A percentile compares a stretch with the other conserved stretches of the same genome.
phyloP scores from a whole-genome alignment of 2,113 vertebrate genomes.

The Acanthochromis polyacanthus region DNA sequence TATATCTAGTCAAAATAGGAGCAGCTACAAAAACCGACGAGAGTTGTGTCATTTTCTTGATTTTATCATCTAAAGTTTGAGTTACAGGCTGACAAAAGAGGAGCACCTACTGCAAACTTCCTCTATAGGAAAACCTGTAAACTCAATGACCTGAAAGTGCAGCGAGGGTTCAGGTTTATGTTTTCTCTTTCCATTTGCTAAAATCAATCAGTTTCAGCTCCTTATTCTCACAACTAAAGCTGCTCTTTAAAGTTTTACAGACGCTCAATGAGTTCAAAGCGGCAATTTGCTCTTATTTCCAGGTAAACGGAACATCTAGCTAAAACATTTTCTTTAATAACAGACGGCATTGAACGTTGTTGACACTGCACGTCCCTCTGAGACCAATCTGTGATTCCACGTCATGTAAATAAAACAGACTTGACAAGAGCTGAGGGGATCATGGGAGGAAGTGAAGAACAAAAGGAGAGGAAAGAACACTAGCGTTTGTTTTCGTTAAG shows the following conservation, averaged over 20 bases:
- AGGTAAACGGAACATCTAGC: background rate
- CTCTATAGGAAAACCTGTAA: too few species aligned
- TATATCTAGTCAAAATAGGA: background rate
- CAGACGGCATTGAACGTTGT: background rate
- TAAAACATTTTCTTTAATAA: background rate
- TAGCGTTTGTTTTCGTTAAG: conserved; percentile 22
- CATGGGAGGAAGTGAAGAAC: conserved; percentile 37
- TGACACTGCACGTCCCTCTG: background rate
- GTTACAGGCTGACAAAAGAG: too few species aligned
- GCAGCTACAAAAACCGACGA: background rate
- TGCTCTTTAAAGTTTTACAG: too few species aligned
- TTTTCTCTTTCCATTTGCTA: too few species aligned
- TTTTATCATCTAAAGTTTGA: background rate
- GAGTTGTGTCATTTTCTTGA: background rate
- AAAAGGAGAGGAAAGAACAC: conserved; percentile 20
- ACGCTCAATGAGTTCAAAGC: too few species aligned
- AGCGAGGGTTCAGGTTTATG: too few species aligned
- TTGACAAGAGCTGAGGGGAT: conserved; percentile 1
- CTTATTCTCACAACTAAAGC: too few species aligned
- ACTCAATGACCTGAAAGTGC: too few species aligned
- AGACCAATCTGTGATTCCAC: conserved; percentile 1
- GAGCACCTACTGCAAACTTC: too few species aligned
- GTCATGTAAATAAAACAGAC: conserved; percentile 20
- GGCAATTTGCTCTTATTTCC: background rate
- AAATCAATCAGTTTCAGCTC: too few species aligned